These are phyloP conservation scores for Sus cebifrons DNA, from an alignment of 2,797 vertebrate genomes.

Conservation along the genomic window DNA sequence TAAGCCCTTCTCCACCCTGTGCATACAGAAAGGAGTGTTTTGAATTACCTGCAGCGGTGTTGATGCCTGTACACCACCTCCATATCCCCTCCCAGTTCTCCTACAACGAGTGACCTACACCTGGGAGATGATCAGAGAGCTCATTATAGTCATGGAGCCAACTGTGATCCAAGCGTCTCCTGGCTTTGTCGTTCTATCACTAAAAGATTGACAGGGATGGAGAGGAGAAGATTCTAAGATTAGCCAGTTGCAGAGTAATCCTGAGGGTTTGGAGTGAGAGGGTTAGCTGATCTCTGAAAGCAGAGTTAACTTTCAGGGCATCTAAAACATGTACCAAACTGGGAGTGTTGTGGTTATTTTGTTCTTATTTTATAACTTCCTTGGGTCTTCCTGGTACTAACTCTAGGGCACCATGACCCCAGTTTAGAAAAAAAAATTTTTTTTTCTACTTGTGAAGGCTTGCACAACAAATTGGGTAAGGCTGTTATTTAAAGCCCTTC, in stretches of 20 bases:
- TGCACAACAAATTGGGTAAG: not conserved
- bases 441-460: not conserved
- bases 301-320: slow-evolving; percentile 3
- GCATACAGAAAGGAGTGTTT: not conserved
- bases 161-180: not conserved
- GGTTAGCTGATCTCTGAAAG: not conserved
- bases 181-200: not conserved
- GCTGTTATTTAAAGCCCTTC: slow-evolving; percentile 38
- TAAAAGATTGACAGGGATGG: not conserved
- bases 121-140: not conserved
- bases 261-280: not conserved
- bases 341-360: not conserved
- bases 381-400: not conserved
- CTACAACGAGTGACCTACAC: not conserved
- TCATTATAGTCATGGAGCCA: not conserved
- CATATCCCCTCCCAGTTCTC: not conserved
- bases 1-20: not conserved
- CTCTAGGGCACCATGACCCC: slow-evolving; percentile 9
- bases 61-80: not conserved
- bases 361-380: not conserved
- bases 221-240: not conserved
- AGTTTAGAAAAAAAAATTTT: not conserved
- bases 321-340: not conserved
- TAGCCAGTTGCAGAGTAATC: not conserved
- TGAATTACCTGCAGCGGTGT: not conserved